A percentile compares a stretch with the other conserved stretches of the same genome.
Evolutionary conservation across 64 coral and sea anemone genomes (phyloP).

Genomic region (Platygyra sinensis): DNA sequence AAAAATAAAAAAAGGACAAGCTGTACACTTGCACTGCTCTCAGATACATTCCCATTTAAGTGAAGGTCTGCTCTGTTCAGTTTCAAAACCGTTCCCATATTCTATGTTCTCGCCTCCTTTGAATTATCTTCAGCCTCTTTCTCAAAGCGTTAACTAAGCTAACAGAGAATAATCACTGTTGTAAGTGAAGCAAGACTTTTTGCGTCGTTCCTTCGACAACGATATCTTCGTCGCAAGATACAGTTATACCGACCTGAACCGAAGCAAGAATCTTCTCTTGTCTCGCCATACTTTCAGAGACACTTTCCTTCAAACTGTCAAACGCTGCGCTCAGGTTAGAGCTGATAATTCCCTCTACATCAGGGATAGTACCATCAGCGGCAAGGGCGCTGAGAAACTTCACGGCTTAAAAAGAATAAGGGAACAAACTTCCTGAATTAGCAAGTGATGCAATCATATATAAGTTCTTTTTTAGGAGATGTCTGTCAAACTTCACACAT

Average conservation of each 20-base stretch:
- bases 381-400: slow-evolving; percentile 97
- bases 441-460: no score
- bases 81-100: no score
- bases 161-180: background rate
- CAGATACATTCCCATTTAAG: no score
- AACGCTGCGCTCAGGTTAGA: slow-evolving; percentile 69
- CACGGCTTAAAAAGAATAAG: slow-evolving; percentile 51
- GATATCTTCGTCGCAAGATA: background rate
- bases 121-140: no score
- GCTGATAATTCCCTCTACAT: slow-evolving; percentile 81
- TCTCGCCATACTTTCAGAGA: slow-evolving; percentile 65
- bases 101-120: no score
- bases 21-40: no score
- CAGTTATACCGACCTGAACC: slow-evolving; percentile 64
- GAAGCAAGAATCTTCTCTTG: slow-evolving; percentile 77
- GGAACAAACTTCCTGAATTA: background rate
- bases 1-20: no score
- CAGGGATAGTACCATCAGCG: slow-evolving; percentile 90
- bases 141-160: no score
- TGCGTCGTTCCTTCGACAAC: background rate
- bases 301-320: slow-evolving; percentile 75
- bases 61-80: no score
- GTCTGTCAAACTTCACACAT: no score
- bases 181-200: background rate
- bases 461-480: no score